Percentiles rank a stretch among this genome's conserved stretches.
These are phyloP conservation scores for Tyto alba DNA, from an alignment of 2,113 vertebrate species.

Conservation along the genomic window DNA sequence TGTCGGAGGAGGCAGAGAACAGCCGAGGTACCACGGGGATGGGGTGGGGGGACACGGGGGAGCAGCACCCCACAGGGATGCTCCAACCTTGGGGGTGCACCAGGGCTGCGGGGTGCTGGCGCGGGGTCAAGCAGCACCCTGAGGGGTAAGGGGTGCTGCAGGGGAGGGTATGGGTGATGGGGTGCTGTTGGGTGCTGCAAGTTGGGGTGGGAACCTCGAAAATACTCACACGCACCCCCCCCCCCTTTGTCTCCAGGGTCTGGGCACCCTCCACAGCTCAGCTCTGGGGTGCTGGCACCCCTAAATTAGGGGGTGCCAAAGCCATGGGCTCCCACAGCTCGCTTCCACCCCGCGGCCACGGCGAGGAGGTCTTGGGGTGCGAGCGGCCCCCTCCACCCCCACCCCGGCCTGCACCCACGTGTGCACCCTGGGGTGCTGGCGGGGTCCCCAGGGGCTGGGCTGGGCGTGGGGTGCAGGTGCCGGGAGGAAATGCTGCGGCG, in stretches of 20 bases:
- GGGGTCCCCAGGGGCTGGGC: background rate
- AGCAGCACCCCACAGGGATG: background rate
- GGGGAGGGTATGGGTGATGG: background rate
- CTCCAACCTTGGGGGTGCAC: rapidly evolving
- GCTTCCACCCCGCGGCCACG: background rate
- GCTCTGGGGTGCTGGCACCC: background rate
- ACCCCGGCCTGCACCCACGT: background rate
- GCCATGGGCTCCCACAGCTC: background rate
- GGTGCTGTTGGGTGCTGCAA: background rate
- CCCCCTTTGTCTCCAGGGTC: too few relatives aligned
- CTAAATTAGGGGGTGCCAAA: background rate
- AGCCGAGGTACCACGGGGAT: background rate
- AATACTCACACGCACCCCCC: rapidly evolving
- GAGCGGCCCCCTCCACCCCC: background rate
- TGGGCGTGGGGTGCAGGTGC: background rate
- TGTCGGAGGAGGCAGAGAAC: background rate
- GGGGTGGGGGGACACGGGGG: rapidly evolving
- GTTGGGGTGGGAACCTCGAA: background rate
- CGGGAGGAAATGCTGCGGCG: background rate
- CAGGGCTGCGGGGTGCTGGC: background rate
- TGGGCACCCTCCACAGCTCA: background rate
- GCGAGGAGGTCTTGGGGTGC: background rate
- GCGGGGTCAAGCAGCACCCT: background rate
- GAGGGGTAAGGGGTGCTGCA: too few relatives aligned
- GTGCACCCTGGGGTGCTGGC: background rate